Evolutionary conservation across 1,140 invertebrate genomes (phyloP), one percentile per base, ranked within the genome.

Genomic region (Tenebrio molitor): DNA sequence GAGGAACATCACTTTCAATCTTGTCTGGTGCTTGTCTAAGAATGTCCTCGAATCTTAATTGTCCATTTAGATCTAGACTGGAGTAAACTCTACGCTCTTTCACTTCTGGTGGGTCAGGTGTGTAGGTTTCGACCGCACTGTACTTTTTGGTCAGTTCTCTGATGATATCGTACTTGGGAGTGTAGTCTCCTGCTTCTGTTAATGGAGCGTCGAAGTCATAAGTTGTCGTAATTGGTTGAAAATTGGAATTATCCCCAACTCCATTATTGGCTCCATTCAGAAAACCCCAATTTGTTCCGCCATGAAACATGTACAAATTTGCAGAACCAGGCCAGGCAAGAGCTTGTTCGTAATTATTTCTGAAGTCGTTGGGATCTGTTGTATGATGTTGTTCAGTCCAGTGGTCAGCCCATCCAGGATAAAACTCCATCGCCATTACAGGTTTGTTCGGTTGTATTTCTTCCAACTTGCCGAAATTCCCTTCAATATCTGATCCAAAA

Each of bases 281-380:
- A 77, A 91, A 92, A 2, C 89, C 91, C 80, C 90, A 92, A 79
- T 88, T 91, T 0, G 91, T 91, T 10, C 91, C 91, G 4, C 91
- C 91, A 77, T 89, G 88, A 76, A 92, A 90, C 90, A 92, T 91
- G 81, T 91, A 91, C 74, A 90, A 85, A 80, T 90, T 91, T 36
- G 92, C 85, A 4, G 87, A 89, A 14, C 86, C 85, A 29, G 86
- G 74, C 66, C 44, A 81, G 16, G 46, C 70, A 8, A 83, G 42
- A 50, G 83, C 78, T 17, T 74, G 65, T 25, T 79, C 70, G 16
- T 83, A 69, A 72, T 77, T 74, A 0, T 41, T 21, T n/a, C 65
- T 39, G 68, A 78, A 81, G 16, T 72, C 66, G 10, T 69, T 39
- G 8, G 41, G 63, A 41, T 46, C 70, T 23, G 74, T 33, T 1